These are phyloP conservation scores for Drosophila busckii DNA, from an alignment of 1,140 invertebrate genomes.

Conservation along the genomic window DNA sequence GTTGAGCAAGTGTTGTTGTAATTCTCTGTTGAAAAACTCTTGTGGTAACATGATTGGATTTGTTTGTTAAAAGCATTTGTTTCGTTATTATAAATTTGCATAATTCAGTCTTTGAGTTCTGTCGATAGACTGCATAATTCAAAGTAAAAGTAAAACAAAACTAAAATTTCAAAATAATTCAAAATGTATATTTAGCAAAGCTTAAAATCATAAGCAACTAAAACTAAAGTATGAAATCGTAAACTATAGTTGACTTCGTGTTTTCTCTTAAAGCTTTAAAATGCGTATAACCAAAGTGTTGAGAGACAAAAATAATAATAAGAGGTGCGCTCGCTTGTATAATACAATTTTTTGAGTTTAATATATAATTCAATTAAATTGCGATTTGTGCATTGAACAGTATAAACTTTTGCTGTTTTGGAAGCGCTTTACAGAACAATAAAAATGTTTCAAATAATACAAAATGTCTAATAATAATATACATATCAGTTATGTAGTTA, in stretches of 20 bases:
- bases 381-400: conserved; percentile 66
- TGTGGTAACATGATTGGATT: conserved; percentile 10
- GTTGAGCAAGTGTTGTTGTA: conserved; percentile 54
- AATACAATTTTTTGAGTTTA: conserved; percentile 44
- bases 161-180: conserved; percentile 10
- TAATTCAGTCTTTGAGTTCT: conserved; percentile 42
- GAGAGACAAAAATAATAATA: conserved; percentile 15
- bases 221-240: conserved; percentile 16
- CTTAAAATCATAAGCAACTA: conserved; percentile 27
- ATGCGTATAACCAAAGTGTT: conserved; percentile 21
- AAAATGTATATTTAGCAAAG: conserved; percentile 24
- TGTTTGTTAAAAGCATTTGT: conserved; percentile 21
- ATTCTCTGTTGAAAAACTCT: conserved; percentile 8
- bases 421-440: conserved; percentile 51
- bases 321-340: conserved; percentile 50
- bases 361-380: conserved; percentile 11
- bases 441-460: conserved; percentile 8
- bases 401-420: conserved; percentile 34
- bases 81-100: conserved; percentile 25
- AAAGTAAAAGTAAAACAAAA: conserved; percentile 5
- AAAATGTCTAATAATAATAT: conserved; percentile 4
- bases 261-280: conserved; percentile 34
- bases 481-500: not conserved
- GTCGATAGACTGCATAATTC: conserved; percentile 4
- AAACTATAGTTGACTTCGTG: conserved; percentile 10